These are phyloP conservation scores for Apteryx owenii DNA, from an alignment of 2,113 vertebrate genomes.

Conservation along the genomic window DNA sequence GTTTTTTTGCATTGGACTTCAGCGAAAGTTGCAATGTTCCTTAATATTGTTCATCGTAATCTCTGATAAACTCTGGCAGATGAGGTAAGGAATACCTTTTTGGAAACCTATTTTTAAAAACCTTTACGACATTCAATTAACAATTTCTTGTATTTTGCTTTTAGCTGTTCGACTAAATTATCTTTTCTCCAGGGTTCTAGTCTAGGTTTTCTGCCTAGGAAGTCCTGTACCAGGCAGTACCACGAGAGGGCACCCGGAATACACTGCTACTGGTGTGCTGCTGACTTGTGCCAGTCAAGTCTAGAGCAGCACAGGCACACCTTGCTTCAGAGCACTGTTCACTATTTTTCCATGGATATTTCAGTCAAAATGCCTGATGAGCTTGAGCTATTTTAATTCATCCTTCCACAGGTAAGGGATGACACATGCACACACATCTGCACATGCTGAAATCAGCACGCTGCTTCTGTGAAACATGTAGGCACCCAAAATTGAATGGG, in stretches of 20 bases:
- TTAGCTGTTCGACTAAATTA: fast-evolving
- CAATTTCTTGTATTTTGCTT: fast-evolving
- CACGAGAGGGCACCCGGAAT: constrained; percentile 29
- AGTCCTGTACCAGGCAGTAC: neutral
- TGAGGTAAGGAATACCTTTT: fast-evolving
- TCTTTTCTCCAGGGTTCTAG: fast-evolving
- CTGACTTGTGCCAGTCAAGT: too few species aligned
- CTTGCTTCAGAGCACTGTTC: fast-evolving
- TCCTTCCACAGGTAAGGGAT: neutral
- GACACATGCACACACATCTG: fast-evolving
- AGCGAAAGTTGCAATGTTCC: fast-evolving
- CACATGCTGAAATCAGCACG: fast-evolving
- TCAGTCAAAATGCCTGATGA: fast-evolving
- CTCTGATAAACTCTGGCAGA: fast-evolving
- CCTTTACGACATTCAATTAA: fast-evolving
- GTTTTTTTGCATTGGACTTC: neutral
- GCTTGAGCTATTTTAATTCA: fast-evolving
- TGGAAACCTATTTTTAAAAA: fast-evolving
- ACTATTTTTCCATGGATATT: fast-evolving
- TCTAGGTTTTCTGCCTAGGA: fast-evolving
- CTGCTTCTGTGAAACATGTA: fast-evolving
- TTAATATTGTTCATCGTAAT: fast-evolving
- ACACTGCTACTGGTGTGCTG: neutral
- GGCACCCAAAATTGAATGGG: fast-evolving
- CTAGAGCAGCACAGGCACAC: neutral